Percentiles rank a stretch among this genome's conserved stretches.
Evolutionary conservation across 2,113 vertebrate species (phyloP).

Genomic region (Platichthys flesus): DNA sequence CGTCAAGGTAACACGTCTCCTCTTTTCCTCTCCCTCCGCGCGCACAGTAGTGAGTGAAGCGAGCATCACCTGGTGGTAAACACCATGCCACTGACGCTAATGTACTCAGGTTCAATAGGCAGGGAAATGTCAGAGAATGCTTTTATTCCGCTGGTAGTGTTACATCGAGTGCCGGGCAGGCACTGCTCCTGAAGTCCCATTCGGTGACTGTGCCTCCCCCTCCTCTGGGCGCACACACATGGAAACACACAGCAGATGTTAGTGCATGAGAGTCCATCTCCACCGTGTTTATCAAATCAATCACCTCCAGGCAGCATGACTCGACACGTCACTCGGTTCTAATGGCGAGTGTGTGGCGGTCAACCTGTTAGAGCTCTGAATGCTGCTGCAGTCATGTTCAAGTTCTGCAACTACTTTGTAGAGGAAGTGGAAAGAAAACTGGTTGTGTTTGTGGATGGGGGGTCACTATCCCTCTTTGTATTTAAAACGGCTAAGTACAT

Average conservation of each 20-base stretch:
- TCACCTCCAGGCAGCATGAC: no score
- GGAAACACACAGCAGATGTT: not conserved
- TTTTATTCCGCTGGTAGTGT: not conserved
- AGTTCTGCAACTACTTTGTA: not conserved
- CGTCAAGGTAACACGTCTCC: constrained; percentile 57
- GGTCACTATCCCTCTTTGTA: not conserved
- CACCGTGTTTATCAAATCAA: no score
- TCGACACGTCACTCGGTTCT: no score
- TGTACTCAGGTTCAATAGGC: no score
- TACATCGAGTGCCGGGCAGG: not conserved
- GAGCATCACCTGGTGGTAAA: not conserved
- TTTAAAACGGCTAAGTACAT: no score
- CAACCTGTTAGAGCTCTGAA: constrained; percentile 17
- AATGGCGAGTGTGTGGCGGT: not conserved
- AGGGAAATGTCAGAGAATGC: not conserved
- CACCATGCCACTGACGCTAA: accelerated
- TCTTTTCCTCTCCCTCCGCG: constrained; percentile 15
- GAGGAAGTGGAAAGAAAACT: no score
- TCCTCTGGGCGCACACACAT: not conserved
- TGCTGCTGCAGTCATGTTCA: not conserved
- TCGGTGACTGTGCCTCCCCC: constrained; percentile 7
- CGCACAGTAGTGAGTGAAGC: not conserved
- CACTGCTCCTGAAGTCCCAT: constrained; percentile 33
- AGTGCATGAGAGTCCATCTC: not conserved
- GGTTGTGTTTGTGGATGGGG: not conserved